phyloP scores from a whole-genome alignment of 2,888 invertebrate species.

The Electrophaes corylata region DNA sequence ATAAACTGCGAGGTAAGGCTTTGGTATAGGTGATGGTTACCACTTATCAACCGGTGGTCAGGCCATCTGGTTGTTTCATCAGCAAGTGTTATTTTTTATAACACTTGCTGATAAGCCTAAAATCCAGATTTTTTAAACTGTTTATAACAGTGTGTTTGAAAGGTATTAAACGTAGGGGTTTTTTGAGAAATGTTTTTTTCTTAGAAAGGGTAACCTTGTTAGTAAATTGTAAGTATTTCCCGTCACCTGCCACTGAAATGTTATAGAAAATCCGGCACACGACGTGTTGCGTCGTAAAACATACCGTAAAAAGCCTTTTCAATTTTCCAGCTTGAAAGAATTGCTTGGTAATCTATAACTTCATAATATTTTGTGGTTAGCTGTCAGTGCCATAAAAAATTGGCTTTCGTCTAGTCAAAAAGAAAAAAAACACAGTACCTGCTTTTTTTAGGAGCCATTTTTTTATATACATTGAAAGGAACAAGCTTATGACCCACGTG shows the following conservation, averaged over 20 bases:
- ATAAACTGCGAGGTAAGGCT: too few species aligned
- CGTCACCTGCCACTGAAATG: slow-evolving; percentile 47
- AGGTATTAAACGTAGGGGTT: background rate
- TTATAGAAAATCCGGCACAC: slow-evolving; percentile 28
- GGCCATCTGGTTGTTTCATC: too few species aligned
- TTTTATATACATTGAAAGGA: too few species aligned
- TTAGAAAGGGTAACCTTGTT: slow-evolving; percentile 30
- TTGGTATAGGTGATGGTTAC: too few species aligned
- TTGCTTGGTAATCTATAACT: slow-evolving; percentile 41
- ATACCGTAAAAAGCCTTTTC: slow-evolving; percentile 69
- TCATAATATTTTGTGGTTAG: slow-evolving; percentile 31
- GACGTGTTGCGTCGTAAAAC: slow-evolving; percentile 60
- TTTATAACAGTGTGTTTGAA: background rate
- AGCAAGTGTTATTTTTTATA: too few species aligned
- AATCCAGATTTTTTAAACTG: too few species aligned
- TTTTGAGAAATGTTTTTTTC: slow-evolving; percentile 8
- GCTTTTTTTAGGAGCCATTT: too few species aligned
- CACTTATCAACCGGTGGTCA: too few species aligned
- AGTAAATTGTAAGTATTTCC: slow-evolving; percentile 40
- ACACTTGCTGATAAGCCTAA: too few species aligned
- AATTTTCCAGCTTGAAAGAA: slow-evolving; percentile 60
- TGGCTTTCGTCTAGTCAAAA: background rate
- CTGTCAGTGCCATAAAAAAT: slow-evolving; percentile 3
- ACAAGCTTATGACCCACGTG: too few species aligned
- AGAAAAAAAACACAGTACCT: background rate